Evolutionary conservation across 2,888 invertebrate genomes (phyloP).

Genomic region (Drosophila neotestacea): DNA sequence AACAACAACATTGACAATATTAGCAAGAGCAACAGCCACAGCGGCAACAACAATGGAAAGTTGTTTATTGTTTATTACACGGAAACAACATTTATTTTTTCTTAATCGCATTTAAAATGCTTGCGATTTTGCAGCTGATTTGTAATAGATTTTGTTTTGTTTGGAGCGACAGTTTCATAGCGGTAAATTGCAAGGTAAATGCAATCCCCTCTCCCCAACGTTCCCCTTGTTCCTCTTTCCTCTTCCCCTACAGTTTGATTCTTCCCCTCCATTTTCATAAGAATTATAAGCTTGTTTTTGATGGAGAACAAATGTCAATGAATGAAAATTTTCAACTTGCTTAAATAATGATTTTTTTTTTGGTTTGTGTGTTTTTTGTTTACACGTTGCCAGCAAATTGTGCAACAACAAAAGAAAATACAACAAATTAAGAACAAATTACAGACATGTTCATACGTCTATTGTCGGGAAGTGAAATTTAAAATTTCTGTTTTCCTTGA

Average conservation of each 20-base stretch:
- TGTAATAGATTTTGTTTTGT: constrained; percentile 43
- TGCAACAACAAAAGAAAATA: constrained; percentile 34
- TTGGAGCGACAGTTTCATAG: constrained; percentile 46
- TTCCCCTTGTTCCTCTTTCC: not conserved
- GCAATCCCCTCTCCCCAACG: not conserved
- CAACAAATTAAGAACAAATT: constrained; percentile 51
- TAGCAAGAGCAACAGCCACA: constrained; percentile 23
- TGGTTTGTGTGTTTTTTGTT: constrained; percentile 27
- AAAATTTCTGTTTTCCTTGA: constrained; percentile 29
- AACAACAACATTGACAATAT: constrained; percentile 27
- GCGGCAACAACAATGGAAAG: constrained; percentile 62
- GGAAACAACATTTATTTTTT: constrained; percentile 62
- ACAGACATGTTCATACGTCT: constrained; percentile 22
- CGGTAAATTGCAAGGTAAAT: constrained; percentile 52
- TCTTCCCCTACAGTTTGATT: not conserved
- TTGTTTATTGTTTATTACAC: constrained; percentile 73
- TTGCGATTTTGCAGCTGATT: constrained; percentile 23
- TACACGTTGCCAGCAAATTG: constrained; percentile 22
- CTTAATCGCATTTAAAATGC: constrained; percentile 48
- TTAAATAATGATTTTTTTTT: constrained; percentile 22
- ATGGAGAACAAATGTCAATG: constrained; percentile 55
- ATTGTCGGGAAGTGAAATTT: constrained; percentile 66
- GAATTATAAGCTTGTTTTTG: constrained; percentile 9
- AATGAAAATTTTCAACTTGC: constrained; percentile 41
- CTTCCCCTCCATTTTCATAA: not conserved